These are phyloP conservation scores for Microcebus murinus DNA, from an alignment of 2,113 vertebrate species.

Conservation along the genomic window DNA sequence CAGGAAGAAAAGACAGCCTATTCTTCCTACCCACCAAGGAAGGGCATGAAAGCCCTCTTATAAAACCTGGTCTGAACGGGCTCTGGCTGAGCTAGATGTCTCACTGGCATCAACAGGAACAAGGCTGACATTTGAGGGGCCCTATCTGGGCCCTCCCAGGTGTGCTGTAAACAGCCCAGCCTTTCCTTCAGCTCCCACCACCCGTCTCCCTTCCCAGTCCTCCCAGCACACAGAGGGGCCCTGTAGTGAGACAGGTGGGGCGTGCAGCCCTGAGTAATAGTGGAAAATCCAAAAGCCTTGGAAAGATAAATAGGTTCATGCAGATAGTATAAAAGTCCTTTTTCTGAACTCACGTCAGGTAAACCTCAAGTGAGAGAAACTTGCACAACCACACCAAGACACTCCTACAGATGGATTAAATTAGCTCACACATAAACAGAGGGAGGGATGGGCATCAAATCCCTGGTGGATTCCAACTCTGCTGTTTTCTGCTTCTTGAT, in stretches of 20 bases:
- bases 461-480: conserved; percentile 77
- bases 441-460: conserved; percentile 67
- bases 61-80: not conserved
- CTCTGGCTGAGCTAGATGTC: not conserved
- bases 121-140: conserved; percentile 34
- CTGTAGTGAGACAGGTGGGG: conserved; percentile 84
- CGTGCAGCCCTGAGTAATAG: conserved; percentile 78
- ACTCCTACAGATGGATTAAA: conserved; percentile 84
- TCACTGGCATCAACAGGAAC: not conserved
- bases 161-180: conserved; percentile 64
- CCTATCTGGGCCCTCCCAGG: conserved; percentile 16
- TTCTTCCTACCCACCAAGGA: not conserved
- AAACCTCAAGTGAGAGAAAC: conserved; percentile 86
- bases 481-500: conserved; percentile 66
- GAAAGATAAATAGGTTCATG: conserved; percentile 87
- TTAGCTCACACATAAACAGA: conserved; percentile 84
- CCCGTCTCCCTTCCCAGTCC: conserved; percentile 18
- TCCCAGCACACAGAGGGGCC: conserved; percentile 78
- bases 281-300: conserved; percentile 86
- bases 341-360: conserved; percentile 85
- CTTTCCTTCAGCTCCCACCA: conserved; percentile 17
- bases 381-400: conserved; percentile 83
- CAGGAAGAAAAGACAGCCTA: not conserved
- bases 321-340: conserved; percentile 88
- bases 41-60: not conserved